phyloP scores from a whole-genome alignment of 2,797 vertebrate genomes.

The Ctenopoma multispine region DNA sequence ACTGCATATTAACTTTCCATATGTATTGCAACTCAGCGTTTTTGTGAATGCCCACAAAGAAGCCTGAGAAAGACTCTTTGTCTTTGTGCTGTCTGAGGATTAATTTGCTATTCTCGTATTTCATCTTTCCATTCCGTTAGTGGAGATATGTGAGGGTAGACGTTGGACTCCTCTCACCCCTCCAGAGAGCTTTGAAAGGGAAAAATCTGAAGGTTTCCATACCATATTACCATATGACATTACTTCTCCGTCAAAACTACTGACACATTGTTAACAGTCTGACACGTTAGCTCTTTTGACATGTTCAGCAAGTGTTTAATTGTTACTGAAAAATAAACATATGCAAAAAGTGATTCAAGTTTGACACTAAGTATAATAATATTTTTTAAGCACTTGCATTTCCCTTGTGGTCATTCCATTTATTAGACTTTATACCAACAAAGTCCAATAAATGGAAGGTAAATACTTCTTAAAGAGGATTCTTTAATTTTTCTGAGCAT shows the following conservation, averaged over 20 bases:
- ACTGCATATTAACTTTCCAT: constrained; percentile 88
- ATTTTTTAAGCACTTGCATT: constrained; percentile 9
- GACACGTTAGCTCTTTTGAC: constrained; percentile 32
- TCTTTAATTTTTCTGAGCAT: neutral
- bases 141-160: constrained; percentile 77
- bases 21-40: constrained; percentile 86
- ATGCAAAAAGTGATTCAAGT: constrained; percentile 1
- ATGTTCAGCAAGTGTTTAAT: constrained; percentile 23
- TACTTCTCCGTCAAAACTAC: constrained; percentile 41
- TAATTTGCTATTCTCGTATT: constrained; percentile 85
- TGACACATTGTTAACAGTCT: constrained; percentile 44
- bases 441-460: neutral
- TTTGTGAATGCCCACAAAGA: constrained; percentile 78
- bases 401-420: neutral
- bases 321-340: constrained; percentile 13
- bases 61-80: constrained; percentile 85
- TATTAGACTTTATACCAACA: neutral
- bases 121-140: constrained; percentile 85
- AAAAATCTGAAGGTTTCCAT: constrained; percentile 69
- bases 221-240: constrained; percentile 69
- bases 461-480: too few species aligned
- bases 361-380: neutral
- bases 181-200: constrained; percentile 58
- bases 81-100: constrained; percentile 84
- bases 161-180: constrained; percentile 57